Percentiles rank a stretch among this genome's conserved stretches.
phyloP scores from a whole-genome alignment of 2,888 invertebrate species.

The Thereva nobilitata region DNA sequence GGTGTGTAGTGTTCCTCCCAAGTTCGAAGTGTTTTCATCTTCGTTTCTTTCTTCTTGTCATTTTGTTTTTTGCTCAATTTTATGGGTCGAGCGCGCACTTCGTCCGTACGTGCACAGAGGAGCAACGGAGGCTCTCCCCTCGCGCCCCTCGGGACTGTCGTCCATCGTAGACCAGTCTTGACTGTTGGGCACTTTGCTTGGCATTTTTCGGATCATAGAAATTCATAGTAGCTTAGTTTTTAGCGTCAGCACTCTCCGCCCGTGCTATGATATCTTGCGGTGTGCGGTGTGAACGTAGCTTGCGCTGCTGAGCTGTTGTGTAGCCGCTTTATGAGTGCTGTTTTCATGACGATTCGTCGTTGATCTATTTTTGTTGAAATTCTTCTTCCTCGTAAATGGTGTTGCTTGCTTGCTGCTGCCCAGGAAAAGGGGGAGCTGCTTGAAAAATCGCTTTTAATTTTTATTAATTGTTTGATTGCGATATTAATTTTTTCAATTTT shows the following conservation, averaged over 20 bases:
- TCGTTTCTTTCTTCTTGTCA: slow-evolving; percentile 9
- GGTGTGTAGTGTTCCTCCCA: slow-evolving; percentile 9
- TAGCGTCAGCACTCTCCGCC: not conserved
- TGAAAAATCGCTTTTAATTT: slow-evolving; percentile 27
- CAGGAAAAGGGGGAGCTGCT: not conserved
- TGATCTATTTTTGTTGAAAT: slow-evolving; percentile 29
- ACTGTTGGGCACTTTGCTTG: slow-evolving; percentile 7
- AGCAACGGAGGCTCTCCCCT: not conserved
- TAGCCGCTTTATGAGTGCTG: slow-evolving; percentile 26
- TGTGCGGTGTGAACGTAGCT: not conserved
- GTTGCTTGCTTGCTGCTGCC: not conserved
- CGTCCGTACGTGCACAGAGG: not conserved
- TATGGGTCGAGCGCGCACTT: slow-evolving; percentile 32
- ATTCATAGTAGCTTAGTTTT: slow-evolving; percentile 21
- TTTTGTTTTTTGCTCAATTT: slow-evolving; percentile 19
- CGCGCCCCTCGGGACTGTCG: not conserved
- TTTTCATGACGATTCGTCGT: slow-evolving; percentile 23
- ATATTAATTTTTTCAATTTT: no score
- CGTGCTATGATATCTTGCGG: not conserved
- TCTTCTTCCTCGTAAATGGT: not conserved
- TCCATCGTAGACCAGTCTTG: not conserved
- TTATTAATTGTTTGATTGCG: slow-evolving; percentile 24
- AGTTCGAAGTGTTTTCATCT: slow-evolving; percentile 13
- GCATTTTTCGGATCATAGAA: slow-evolving; percentile 33
- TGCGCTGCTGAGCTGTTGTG: slow-evolving; percentile 13